Conservation (phyloP, 2,797 vertebrate genomes). For the Notolepis coatsorum region DNA sequence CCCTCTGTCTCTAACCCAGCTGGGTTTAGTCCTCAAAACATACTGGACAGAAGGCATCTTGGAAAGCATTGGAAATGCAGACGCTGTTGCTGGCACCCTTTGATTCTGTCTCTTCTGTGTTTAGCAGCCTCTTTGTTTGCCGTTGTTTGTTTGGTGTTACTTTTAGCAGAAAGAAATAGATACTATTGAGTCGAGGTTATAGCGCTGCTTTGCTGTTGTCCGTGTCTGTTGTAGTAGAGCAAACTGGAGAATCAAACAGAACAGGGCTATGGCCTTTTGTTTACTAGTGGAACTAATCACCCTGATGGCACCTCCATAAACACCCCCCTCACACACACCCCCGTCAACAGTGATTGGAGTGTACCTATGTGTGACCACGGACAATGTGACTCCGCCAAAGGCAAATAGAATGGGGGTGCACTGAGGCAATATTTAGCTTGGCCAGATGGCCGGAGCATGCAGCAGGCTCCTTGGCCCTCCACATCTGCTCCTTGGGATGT, state of each 20-base stretch:
- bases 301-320: slow-evolving; percentile 82
- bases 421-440: slow-evolving; percentile 87
- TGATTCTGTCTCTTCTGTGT: slow-evolving; percentile 65
- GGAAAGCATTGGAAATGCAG: slow-evolving; percentile 62
- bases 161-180: slow-evolving; percentile 77
- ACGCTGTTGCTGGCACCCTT: slow-evolving; percentile 65
- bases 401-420: slow-evolving; percentile 84
- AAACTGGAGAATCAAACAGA: slow-evolving; percentile 77
- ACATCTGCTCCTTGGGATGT: slow-evolving; percentile 84
- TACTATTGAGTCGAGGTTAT: slow-evolving; percentile 75
- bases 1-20: too few species aligned
- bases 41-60: slow-evolving; percentile 60
- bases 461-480: slow-evolving; percentile 77
- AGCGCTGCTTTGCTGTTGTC: slow-evolving; percentile 76
- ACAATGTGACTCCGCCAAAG: slow-evolving; percentile 83
- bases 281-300: slow-evolving; percentile 83
- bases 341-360: slow-evolving; percentile 73
- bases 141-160: slow-evolving; percentile 81
- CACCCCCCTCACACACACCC: slow-evolving; percentile 44
- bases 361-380: slow-evolving; percentile 83
- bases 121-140: slow-evolving; percentile 73
- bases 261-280: slow-evolving; percentile 77
- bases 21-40: too few species aligned
- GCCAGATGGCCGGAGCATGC: slow-evolving; percentile 84
- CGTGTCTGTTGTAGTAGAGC: slow-evolving; percentile 78